Evolutionary conservation across 1,140 invertebrate genomes (phyloP).

Genomic region (Zaprionus davidi): DNA sequence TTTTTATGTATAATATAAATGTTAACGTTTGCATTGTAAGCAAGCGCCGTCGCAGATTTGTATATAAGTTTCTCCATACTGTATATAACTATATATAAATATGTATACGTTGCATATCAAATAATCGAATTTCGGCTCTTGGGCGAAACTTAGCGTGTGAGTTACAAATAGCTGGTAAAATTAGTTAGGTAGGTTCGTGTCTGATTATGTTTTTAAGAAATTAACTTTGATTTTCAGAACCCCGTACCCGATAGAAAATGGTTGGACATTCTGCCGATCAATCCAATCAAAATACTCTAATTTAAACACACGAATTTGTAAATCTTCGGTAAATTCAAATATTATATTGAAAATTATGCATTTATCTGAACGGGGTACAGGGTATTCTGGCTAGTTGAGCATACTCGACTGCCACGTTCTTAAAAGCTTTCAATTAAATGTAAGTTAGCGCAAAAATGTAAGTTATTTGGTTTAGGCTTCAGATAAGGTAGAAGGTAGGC

Average conservation of each 20-base stretch:
- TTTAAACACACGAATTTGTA: not conserved
- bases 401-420: constrained; percentile 5
- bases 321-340: not conserved
- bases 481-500: constrained; percentile 76
- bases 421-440: not conserved
- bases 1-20: constrained; percentile 57
- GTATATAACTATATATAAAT: constrained; percentile 65
- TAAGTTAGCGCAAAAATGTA: constrained; percentile 45
- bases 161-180: constrained; percentile 62
- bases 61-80: constrained; percentile 53
- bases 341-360: constrained; percentile 7
- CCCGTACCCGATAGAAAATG: constrained; percentile 12
- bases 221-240: constrained; percentile 8
- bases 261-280: not conserved
- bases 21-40: constrained; percentile 63
- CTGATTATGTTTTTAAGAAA: constrained; percentile 61
- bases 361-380: not conserved
- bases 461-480: constrained; percentile 46
- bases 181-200: constrained; percentile 70
- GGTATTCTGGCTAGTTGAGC: constrained; percentile 8
- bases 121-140: constrained; percentile 54
- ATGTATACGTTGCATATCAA: constrained; percentile 74
- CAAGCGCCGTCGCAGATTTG: constrained; percentile 62
- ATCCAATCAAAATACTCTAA: not conserved
- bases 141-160: constrained; percentile 29